phyloP scores from a whole-genome alignment of 1,140 invertebrate species.

The Teleogryllus occipitalis region DNA sequence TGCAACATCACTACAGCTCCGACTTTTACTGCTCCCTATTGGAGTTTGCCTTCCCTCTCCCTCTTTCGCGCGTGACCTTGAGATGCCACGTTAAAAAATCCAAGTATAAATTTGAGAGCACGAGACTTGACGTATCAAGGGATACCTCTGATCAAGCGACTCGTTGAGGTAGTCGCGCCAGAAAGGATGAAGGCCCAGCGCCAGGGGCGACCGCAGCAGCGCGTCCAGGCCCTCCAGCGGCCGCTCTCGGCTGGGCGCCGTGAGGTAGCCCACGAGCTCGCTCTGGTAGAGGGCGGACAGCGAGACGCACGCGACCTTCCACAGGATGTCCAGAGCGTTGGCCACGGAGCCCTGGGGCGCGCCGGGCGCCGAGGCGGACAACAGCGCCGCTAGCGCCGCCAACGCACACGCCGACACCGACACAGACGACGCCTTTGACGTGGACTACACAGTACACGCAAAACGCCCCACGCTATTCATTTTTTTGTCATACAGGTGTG shows the following conservation, averaged over 20 bases:
- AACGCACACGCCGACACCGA: not conserved
- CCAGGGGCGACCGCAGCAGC: not conserved
- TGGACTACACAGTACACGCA: too few relatives aligned
- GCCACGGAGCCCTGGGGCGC: not conserved
- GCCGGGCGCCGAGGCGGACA: not conserved
- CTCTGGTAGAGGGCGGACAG: not conserved
- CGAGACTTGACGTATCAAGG: not conserved
- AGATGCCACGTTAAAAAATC: too few relatives aligned
- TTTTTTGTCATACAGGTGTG: too few relatives aligned
- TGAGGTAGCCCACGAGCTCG: not conserved
- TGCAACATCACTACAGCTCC: too few relatives aligned
- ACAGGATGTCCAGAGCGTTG: not conserved
- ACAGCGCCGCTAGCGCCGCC: not conserved
- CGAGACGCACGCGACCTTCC: not conserved
- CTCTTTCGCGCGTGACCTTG: too few relatives aligned
- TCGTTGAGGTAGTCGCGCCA: not conserved
- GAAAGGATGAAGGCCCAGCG: not conserved
- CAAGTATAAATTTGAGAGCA: too few relatives aligned
- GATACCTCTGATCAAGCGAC: not conserved
- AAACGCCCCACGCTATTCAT: too few relatives aligned
- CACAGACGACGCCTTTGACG: too few relatives aligned
- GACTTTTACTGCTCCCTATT: too few relatives aligned
- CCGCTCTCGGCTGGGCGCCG: too few relatives aligned
- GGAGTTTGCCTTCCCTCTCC: too few relatives aligned
- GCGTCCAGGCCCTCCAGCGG: not conserved